Percentiles rank a stretch among this genome's conserved stretches.
These are phyloP conservation scores for Pseudorhiza aurosa DNA, from an alignment of 30 jellyfish, hydroid and myxozoan genomes.

Conservation along the genomic window DNA sequence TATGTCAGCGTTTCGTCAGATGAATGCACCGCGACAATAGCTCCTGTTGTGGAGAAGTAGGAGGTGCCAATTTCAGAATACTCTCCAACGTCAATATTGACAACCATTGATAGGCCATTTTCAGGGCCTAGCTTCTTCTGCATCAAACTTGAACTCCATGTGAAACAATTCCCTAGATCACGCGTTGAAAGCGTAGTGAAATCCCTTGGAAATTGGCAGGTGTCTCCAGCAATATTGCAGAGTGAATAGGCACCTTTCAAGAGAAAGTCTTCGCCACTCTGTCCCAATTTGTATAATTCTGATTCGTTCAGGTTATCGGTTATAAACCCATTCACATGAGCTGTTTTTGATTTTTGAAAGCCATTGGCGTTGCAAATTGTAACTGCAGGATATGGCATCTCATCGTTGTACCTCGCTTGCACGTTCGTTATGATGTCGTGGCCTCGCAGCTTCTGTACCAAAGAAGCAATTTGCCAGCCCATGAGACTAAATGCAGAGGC, in stretches of 20 bases:
- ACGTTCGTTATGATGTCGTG: background rate
- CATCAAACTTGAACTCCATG: background rate
- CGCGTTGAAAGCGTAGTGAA: background rate
- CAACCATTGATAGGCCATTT: background rate
- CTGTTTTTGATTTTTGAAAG: background rate
- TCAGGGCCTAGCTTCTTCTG: background rate
- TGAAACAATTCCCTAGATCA: conserved; percentile 20
- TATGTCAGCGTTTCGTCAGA: background rate
- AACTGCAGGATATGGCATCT: conserved; percentile 26
- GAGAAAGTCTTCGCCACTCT: background rate
- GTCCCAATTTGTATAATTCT: background rate
- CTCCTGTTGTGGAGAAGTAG: conserved; percentile 9
- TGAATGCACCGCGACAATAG: background rate
- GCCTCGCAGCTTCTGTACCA: background rate
- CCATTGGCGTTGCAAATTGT: conserved; percentile 42
- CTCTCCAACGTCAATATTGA: background rate
- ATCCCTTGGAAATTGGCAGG: background rate
- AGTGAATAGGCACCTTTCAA: background rate
- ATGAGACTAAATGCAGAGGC: conserved; percentile 6
- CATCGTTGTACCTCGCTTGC: background rate
- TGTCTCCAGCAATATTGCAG: background rate
- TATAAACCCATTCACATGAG: background rate
- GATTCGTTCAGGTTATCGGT: background rate
- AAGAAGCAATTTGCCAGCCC: background rate
- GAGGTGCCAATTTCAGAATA: background rate